Evolutionary conservation across 2,797 vertebrate species (phyloP), one percentile per base, ranked within the genome.

Genomic region (Borostomias antarcticus): DNA sequence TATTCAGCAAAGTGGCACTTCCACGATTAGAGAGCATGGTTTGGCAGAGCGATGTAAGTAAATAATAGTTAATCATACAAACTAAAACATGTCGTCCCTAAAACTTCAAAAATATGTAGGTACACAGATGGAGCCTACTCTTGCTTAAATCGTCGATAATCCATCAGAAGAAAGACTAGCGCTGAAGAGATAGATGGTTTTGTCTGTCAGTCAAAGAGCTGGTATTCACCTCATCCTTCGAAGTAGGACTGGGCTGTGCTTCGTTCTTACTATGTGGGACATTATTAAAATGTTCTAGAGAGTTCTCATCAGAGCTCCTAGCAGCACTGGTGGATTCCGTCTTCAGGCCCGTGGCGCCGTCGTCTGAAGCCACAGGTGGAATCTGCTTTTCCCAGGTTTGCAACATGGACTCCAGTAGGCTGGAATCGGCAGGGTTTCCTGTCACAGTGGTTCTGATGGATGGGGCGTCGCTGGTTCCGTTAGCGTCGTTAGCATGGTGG

Each of bases 321-420:
- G 33, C 56, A 72, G 61, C 30, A 47, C 17, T 50, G 2, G 29
- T 11, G 32, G 11, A 66, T 64, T 35, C 51, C 19, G 63, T 68
- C n/a, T 47, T 59, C 10, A 19, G 26, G 17, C 48, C 52, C 8
- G 23, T 5, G 26, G 1, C 11, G 10, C 19, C 32, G n/a, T 66
- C 47, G 3, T 30, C 17, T 32, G 15, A 25, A 59, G 23, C 47
- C 25, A 23, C 30, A 50, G 47, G 11, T 0, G 21, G 17, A 70
- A 67, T 59, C n/a, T 45, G 33, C 33, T 35, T 11, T 53, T 79
- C 62, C 17, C 71, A 58, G 61, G 70, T 70, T 54, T 75, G 78
- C 1, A 53, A 51, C 17, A 50, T 0, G 28, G 75, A 62, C 47
- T 76, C 58, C 2, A 30, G 33, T 26, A 60, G 33, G 17, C 51